These are phyloP conservation scores for Halisarca cf. caerulea DNA, from an alignment of 37 sponge, comb jelly and placozoan species.

Conservation along the genomic window DNA sequence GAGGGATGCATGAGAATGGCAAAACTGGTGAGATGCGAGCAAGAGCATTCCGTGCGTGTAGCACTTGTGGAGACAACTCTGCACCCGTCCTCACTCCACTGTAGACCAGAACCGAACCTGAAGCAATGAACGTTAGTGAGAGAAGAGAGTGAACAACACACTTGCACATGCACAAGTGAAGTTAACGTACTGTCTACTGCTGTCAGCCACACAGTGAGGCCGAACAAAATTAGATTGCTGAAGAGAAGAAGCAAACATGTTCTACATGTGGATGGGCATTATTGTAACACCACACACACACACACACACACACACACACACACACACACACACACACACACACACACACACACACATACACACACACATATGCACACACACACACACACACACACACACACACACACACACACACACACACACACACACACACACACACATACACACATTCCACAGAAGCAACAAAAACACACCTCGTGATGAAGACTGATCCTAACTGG, in stretches of 20 bases:
- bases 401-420: neutral
- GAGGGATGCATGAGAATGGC: constrained; percentile 75
- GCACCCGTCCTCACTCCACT: constrained; percentile 17
- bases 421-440: constrained; percentile 42
- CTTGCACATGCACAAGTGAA: neutral
- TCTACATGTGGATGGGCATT: neutral
- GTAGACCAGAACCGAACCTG: neutral
- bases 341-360: neutral
- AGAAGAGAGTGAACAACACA: neutral
- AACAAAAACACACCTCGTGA: constrained; percentile 25
- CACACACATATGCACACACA: neutral
- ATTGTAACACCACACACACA: neutral
- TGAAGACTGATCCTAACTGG: constrained; percentile 56
- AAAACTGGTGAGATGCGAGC: constrained; percentile 77
- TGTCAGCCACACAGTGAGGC: constrained; percentile 20
- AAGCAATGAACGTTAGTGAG: neutral
- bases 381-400: constrained; percentile 14
- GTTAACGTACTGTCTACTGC: neutral
- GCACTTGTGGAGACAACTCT: neutral
- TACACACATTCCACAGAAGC: neutral
- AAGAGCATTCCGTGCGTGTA: constrained; percentile 61
- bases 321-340: constrained; percentile 18
- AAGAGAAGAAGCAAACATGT: neutral
- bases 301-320: constrained; percentile 24
- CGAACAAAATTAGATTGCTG: neutral